Evolutionary conservation across 2,797 vertebrate genomes (phyloP).

Genomic region (Agapornis canus): DNA sequence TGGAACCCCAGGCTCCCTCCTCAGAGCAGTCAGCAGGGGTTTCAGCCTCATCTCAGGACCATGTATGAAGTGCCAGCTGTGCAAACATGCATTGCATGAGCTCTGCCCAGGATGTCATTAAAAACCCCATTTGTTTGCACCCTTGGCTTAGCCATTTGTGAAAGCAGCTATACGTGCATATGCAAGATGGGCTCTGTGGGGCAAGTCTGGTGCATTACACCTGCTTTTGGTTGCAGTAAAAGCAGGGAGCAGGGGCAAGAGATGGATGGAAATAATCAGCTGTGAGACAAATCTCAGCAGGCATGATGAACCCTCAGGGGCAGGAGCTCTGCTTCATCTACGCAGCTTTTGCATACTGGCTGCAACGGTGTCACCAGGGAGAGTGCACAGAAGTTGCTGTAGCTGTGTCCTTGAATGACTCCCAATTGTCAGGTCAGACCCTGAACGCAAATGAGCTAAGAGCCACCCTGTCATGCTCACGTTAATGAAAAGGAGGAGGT

Average conservation of each 20-base stretch:
- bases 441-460: background rate
- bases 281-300: background rate
- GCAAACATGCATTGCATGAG: background rate
- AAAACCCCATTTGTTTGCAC: background rate
- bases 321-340: background rate
- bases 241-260: background rate
- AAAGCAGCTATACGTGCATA: fast-evolving
- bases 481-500: slow-evolving; percentile 13
- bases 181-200: background rate
- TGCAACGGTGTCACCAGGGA: background rate
- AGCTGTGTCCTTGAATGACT: slow-evolving; percentile 15
- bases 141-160: fast-evolving
- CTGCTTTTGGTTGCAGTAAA: background rate
- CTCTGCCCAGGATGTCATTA: background rate
- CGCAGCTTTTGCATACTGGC: background rate
- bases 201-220: background rate
- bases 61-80: background rate
- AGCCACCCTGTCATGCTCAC: background rate
- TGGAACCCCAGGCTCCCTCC: background rate
- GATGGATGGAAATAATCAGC: background rate
- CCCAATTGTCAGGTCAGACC: background rate
- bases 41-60: background rate
- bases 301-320: fast-evolving
- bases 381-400: background rate
- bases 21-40: fast-evolving